Percentiles rank a stretch among this genome's conserved stretches.
These are phyloP conservation scores for Clarias platycephalus DNA, from an alignment of 2,797 vertebrate genomes.

Conservation along the genomic window DNA sequence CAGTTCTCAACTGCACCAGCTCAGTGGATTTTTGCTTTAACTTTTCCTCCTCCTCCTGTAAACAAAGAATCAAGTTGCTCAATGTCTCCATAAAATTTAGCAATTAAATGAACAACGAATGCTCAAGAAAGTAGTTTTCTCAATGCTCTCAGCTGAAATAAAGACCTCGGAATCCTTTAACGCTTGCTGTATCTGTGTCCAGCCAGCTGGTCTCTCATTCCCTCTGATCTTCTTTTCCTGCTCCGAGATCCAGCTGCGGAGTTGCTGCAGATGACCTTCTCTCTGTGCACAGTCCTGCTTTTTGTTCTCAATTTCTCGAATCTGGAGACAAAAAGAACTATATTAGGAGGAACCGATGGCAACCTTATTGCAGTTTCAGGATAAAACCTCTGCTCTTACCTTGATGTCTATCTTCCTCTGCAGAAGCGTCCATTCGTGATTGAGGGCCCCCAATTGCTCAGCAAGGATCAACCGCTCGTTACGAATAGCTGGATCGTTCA, in stretches of 20 bases:
- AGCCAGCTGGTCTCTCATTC: conserved; percentile 69
- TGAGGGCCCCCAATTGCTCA: conserved; percentile 81
- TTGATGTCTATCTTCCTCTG: conserved; percentile 75
- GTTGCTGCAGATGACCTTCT: conserved; percentile 73
- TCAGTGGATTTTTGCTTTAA: conserved; percentile 68
- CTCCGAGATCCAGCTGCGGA: conserved; percentile 72
- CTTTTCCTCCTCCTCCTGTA: conserved; percentile 75
- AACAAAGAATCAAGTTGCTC: background rate
- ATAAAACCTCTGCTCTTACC: conserved; percentile 66
- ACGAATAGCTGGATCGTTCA: conserved; percentile 71
- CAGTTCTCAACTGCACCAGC: conserved; percentile 72
- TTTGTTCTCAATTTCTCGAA: conserved; percentile 73
- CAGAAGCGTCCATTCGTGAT: conserved; percentile 76
- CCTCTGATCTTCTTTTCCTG: conserved; percentile 71
- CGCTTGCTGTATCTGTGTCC: conserved; percentile 68
- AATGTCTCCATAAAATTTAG: background rate
- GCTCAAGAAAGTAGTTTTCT: background rate
- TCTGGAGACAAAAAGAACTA: conserved; percentile 64
- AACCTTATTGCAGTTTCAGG: background rate
- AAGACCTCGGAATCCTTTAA: conserved; percentile 82
- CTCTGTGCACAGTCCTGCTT: conserved; percentile 75
- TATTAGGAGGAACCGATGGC: background rate
- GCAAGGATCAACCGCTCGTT: conserved; percentile 77
- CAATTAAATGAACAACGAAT: background rate
- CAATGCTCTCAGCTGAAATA: background rate